Conservation (phyloP, 2,113 vertebrate genomes). For the Scytalopus superciliaris region DNA sequence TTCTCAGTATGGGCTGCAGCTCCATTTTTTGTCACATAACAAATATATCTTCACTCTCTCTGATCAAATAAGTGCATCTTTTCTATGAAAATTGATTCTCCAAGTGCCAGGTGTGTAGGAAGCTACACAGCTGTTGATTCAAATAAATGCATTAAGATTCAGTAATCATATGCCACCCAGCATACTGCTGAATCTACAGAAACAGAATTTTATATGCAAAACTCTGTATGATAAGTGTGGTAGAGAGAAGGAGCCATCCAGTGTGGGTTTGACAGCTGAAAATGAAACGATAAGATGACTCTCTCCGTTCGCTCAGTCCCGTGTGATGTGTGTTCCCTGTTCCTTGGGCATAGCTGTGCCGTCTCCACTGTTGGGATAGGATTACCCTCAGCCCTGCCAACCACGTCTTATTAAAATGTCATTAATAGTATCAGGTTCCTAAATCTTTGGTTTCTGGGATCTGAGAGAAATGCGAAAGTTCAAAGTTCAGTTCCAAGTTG, state of each 20-base stretch:
- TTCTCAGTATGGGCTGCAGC: not conserved
- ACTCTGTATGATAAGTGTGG: not conserved
- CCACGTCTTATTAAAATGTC: not conserved
- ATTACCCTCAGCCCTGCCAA: not conserved
- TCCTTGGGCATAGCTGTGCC: not conserved
- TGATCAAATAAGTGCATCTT: not conserved
- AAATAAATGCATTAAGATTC: not conserved
- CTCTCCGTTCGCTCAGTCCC: not conserved
- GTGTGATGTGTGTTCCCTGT: not conserved
- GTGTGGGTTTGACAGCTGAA: not conserved
- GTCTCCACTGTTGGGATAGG: accelerated
- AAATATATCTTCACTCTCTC: not conserved
- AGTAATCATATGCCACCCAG: not conserved
- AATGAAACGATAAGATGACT: not conserved
- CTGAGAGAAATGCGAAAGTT: not conserved
- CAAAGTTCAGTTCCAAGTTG: not conserved
- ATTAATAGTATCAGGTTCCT: not conserved
- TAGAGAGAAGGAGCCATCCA: not conserved
- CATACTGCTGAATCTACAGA: not conserved
- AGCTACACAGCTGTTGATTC: not conserved
- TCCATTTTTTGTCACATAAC: not conserved
- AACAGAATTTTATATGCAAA: not conserved
- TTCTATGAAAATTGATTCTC: not conserved
- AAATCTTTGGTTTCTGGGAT: not conserved
- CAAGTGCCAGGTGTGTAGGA: constrained; percentile 4